Evolutionary conservation across 2,797 vertebrate genomes (phyloP).

Genomic region (Argya squamiceps): DNA sequence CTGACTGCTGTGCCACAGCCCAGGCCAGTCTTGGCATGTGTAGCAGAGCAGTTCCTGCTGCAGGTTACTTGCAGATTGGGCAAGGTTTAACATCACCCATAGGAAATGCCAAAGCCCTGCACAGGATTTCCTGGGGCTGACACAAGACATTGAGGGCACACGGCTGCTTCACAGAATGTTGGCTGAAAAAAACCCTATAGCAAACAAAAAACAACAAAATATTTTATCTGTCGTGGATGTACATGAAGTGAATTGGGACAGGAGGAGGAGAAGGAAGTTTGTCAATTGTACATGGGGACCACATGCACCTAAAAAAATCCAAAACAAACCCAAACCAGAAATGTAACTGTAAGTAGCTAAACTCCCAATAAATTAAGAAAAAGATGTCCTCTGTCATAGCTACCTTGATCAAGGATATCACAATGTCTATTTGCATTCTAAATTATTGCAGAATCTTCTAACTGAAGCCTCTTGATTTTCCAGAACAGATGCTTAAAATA

Average conservation of each 20-base stretch:
- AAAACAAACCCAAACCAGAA: not conserved
- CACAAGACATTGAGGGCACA: not conserved
- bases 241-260: not conserved
- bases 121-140: slow-evolving; percentile 7
- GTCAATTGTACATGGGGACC: not conserved
- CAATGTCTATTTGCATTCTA: not conserved
- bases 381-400: not conserved
- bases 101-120: not conserved
- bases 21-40: not conserved
- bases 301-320: not conserved
- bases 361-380: not conserved
- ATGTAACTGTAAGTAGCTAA: not conserved
- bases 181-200: not conserved
- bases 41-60: not conserved
- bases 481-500: not conserved
- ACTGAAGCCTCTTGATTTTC: not conserved
- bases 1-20: not conserved
- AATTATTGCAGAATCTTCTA: not conserved
- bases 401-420: not conserved
- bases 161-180: not conserved
- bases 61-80: not conserved
- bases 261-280: not conserved
- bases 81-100: not conserved
- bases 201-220: not conserved
- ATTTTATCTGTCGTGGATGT: not conserved